These are phyloP conservation scores for Harpalus rubripes DNA, from an alignment of 2,888 invertebrate genomes.

Conservation along the genomic window DNA sequence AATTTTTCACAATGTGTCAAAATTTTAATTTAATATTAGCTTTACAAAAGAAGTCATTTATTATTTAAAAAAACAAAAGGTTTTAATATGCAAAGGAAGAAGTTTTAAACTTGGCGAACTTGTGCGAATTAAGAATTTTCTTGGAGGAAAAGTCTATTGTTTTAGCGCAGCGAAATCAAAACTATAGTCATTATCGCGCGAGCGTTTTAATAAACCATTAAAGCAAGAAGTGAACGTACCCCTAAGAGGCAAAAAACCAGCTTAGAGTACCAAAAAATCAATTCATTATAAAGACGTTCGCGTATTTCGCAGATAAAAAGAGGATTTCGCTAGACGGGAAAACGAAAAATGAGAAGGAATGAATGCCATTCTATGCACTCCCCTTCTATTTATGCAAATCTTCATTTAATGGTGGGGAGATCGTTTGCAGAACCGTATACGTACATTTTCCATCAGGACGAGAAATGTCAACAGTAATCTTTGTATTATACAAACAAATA, in stretches of 20 bases:
- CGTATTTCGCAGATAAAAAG: slow-evolving; percentile 48
- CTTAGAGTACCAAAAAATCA: slow-evolving; percentile 35
- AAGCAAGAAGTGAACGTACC: slow-evolving; percentile 47
- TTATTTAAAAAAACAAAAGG: slow-evolving; percentile 26
- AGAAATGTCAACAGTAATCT: neutral
- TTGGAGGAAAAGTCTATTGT: slow-evolving; percentile 18
- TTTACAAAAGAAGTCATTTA: slow-evolving; percentile 2
- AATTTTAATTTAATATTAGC: neutral
- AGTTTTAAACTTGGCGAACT: slow-evolving; percentile 18
- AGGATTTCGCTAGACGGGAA: slow-evolving; percentile 45
- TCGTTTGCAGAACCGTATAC: slow-evolving; percentile 15
- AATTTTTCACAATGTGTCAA: slow-evolving; percentile 13
- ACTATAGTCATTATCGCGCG: slow-evolving; percentile 28
- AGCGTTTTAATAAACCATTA: slow-evolving; percentile 47
- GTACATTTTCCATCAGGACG: neutral
- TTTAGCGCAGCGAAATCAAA: slow-evolving; percentile 22
- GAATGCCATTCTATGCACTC: slow-evolving; percentile 50
- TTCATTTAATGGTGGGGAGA: slow-evolving; percentile 39
- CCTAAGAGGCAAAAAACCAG: slow-evolving; percentile 34
- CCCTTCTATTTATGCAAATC: slow-evolving; percentile 59
- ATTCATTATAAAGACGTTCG: slow-evolving; percentile 49
- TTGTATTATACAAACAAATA: too few relatives aligned
- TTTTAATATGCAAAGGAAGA: slow-evolving; percentile 41
- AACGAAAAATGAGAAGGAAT: slow-evolving; percentile 49
- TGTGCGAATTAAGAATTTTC: slow-evolving; percentile 14